Conservation (phyloP, 2,888 invertebrate genomes). For the Pristionchus exspectatus region DNA sequence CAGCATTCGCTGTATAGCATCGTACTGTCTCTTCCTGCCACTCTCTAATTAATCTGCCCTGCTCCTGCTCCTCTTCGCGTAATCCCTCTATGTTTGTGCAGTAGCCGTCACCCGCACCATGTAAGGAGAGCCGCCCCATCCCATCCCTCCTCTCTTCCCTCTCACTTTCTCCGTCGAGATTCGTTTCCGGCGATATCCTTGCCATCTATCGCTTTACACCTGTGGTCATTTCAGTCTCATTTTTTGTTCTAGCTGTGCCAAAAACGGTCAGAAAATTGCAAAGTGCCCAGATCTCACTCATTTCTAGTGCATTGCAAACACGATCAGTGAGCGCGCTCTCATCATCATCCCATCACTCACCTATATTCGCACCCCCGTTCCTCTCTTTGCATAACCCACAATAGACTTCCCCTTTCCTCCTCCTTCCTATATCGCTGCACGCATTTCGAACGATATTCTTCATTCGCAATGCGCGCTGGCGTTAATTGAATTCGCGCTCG, state of each 20-base stretch:
- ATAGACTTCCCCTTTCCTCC: neutral
- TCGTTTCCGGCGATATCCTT: neutral
- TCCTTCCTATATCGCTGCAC: too few species aligned
- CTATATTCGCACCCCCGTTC: slow-evolving; percentile 2
- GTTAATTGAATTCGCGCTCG: slow-evolving; percentile 20
- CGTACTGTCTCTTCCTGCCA: neutral
- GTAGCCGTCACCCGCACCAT: neutral
- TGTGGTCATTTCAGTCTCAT: neutral
- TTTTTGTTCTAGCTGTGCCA: neutral
- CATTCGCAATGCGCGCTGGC: neutral
- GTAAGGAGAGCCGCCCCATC: slow-evolving; percentile 42
- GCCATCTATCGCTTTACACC: slow-evolving; percentile 9
- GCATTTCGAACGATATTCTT: neutral
- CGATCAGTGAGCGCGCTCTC: neutral
- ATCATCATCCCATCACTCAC: neutral
- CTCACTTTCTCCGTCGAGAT: neutral
- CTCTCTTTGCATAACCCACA: slow-evolving; percentile 46
- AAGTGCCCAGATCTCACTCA: neutral
- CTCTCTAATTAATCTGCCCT: slow-evolving; percentile 16
- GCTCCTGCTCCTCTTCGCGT: neutral
- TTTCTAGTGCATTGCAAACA: slow-evolving; percentile 7
- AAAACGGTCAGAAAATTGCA: neutral
- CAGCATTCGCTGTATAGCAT: neutral
- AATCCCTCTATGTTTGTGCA: slow-evolving; percentile 4
- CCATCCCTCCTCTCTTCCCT: neutral